phyloP scores from a whole-genome alignment of 2,113 vertebrate species.

The Xerus inauris region DNA sequence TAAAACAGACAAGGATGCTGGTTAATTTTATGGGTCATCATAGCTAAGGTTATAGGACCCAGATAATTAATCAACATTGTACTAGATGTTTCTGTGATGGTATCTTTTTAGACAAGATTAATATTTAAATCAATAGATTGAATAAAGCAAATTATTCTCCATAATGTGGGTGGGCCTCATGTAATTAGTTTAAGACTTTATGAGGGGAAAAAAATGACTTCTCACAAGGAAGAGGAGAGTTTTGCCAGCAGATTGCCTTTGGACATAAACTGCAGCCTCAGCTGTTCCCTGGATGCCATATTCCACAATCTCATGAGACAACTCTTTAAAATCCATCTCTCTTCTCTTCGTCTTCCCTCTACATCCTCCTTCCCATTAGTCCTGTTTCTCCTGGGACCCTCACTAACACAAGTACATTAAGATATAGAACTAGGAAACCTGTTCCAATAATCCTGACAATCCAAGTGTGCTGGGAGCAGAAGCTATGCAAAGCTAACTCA shows the following conservation, averaged over 20 bases:
- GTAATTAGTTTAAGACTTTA: background rate
- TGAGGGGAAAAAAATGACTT: background rate
- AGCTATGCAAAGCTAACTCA: background rate
- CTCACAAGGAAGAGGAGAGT: background rate
- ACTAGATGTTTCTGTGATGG: constrained; percentile 9
- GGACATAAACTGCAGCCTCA: background rate
- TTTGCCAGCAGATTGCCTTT: background rate
- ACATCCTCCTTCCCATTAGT: too few species aligned
- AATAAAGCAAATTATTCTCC: background rate
- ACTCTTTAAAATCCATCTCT: background rate
- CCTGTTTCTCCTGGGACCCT: background rate
- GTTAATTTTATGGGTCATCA: background rate
- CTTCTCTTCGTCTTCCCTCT: background rate
- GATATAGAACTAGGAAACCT: background rate
- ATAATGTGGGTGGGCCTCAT: background rate
- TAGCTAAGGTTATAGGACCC: background rate
- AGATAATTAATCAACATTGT: background rate
- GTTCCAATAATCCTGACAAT: background rate
- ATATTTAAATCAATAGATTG: background rate
- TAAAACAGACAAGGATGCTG: background rate
- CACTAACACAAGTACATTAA: background rate
- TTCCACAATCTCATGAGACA: background rate
- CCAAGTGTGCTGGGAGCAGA: background rate
- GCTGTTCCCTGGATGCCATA: background rate
- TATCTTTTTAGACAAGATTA: background rate